These are phyloP conservation scores for Drosophila falleni DNA, from an alignment of 2,888 invertebrate species.

Conservation along the genomic window DNA sequence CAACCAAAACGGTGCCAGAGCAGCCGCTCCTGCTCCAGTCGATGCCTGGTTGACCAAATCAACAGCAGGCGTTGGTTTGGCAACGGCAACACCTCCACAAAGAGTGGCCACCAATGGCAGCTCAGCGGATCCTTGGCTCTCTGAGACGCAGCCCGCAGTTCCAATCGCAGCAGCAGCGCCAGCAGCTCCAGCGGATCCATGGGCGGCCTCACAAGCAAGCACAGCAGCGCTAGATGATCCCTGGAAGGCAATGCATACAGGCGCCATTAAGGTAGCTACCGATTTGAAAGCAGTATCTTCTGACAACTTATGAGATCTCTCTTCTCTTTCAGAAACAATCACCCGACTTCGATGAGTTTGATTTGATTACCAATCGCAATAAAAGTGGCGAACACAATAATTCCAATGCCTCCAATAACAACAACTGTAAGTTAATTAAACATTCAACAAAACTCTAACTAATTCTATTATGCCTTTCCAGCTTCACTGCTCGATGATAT, in stretches of 20 bases:
- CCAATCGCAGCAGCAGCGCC: constrained; percentile 46
- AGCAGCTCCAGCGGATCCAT: constrained; percentile 65
- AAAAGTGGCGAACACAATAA: constrained; percentile 84
- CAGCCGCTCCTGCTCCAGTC: constrained; percentile 59
- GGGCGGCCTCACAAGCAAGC: constrained; percentile 72
- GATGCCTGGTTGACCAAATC: constrained; percentile 83
- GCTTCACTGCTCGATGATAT: constrained; percentile 85
- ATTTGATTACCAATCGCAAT: constrained; percentile 92
- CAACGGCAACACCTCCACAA: constrained; percentile 59
- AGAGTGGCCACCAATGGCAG: constrained; percentile 60
- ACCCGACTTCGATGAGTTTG: constrained; percentile 94
- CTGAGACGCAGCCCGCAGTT: constrained; percentile 53
- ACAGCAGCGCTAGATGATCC: constrained; percentile 86
- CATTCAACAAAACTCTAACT: neutral
- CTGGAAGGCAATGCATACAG: constrained; percentile 86
- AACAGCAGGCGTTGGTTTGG: constrained; percentile 50
- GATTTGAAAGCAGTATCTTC: neutral
- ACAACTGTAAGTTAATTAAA: constrained; percentile 76
- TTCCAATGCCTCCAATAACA: constrained; percentile 83
- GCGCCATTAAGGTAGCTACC: constrained; percentile 78
- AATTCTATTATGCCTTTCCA: constrained; percentile 33
- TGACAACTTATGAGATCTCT: neutral
- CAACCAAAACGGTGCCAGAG: constrained; percentile 61
- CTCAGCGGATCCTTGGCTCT: constrained; percentile 82
- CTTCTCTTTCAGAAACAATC: constrained; percentile 72